Evolutionary conservation across 1,140 invertebrate species (phyloP).

Genomic region (Cryptotermes secundus): DNA sequence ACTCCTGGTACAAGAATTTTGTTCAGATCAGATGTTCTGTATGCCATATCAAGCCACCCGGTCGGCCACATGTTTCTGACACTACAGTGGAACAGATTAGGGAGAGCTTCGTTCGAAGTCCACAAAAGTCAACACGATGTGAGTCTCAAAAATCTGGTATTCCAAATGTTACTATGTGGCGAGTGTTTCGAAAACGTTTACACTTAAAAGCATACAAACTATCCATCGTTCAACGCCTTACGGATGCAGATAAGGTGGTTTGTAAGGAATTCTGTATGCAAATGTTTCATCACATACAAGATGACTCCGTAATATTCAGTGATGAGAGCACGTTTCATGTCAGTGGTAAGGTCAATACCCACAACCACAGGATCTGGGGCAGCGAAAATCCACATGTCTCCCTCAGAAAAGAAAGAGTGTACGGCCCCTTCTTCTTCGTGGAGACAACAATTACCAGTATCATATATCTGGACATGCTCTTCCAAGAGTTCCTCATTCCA

Average conservation of each 20-base stretch:
- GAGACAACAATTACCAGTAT: background rate
- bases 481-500: background rate
- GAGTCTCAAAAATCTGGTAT: background rate
- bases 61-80: slow-evolving; percentile 16
- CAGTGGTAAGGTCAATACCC: background rate
- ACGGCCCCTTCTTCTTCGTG: background rate
- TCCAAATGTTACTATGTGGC: background rate
- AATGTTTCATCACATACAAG: background rate
- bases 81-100: slow-evolving; percentile 22
- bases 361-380: background rate
- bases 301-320: background rate
- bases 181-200: background rate
- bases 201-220: background rate
- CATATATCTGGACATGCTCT: background rate
- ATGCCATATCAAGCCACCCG: background rate
- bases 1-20: slow-evolving; percentile 25
- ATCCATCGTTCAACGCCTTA: background rate
- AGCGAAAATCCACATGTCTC: background rate
- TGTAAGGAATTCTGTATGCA: background rate
- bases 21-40: slow-evolving; percentile 30
- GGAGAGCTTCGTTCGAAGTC: slow-evolving; percentile 24
- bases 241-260: background rate
- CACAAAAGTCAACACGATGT: slow-evolving; percentile 18
- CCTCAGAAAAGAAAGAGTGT: background rate
- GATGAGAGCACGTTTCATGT: background rate